Percentiles rank a stretch among this genome's conserved stretches.
phyloP scores from a whole-genome alignment of 92 coral and sea anemone species.

The Isaurus tuberculatus region DNA sequence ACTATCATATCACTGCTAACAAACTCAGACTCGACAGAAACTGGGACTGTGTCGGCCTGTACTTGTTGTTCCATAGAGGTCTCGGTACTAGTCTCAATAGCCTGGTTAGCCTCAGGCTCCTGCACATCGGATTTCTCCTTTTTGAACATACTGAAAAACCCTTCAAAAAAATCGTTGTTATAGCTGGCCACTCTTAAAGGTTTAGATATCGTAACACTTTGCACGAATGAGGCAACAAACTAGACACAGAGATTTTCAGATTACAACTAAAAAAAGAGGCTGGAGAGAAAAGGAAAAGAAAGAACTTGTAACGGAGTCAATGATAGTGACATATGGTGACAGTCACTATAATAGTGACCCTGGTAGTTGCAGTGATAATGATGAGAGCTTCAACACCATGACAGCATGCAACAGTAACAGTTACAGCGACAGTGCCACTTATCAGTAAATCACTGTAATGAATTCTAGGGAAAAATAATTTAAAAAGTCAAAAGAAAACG shows the following conservation, averaged over 20 bases:
- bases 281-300: too few species aligned
- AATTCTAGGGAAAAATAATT: too few species aligned
- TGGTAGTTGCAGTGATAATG: not conserved
- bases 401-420: not conserved
- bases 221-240: not conserved
- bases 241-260: not conserved
- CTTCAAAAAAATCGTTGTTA: not conserved
- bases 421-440: not conserved
- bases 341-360: not conserved
- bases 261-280: not conserved
- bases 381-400: too few species aligned
- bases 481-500: too few species aligned
- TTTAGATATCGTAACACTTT: not conserved
- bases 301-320: too few species aligned
- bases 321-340: not conserved
- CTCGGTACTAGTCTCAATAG: not conserved
- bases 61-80: not conserved
- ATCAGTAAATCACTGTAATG: not conserved
- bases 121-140: not conserved
- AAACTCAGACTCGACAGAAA: not conserved
- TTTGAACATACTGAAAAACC: conserved; percentile 35
- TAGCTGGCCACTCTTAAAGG: not conserved
- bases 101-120: not conserved
- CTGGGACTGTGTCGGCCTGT: not conserved
- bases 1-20: not conserved